Conservation (phyloP, 2,113 vertebrate species). For the Genyomyrus donnyi region DNA sequence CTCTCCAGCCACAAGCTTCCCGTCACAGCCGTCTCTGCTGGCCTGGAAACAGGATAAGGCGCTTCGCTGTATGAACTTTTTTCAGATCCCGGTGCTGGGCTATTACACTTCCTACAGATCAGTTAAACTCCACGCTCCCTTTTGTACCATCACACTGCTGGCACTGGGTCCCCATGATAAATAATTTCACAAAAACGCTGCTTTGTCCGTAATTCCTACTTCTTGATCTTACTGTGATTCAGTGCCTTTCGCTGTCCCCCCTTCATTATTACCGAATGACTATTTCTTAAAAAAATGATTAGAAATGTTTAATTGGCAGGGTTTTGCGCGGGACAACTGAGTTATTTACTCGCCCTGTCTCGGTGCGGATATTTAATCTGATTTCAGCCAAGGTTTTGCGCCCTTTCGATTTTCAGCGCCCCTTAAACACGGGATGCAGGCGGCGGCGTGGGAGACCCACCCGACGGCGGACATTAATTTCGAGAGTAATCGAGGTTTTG, state of each 20-base stretch:
- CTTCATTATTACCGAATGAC: neutral
- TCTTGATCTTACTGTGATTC: neutral
- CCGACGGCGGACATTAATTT: neutral
- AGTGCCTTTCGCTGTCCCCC: neutral
- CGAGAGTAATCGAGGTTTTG: neutral
- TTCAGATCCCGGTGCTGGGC: neutral
- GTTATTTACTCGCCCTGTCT: neutral
- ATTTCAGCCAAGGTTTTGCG: neutral
- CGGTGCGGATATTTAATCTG: neutral
- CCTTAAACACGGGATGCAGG: neutral
- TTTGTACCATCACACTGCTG: neutral
- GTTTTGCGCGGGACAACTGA: neutral
- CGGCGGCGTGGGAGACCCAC: neutral
- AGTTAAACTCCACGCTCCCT: neutral
- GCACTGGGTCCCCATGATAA: neutral
- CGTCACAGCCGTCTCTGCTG: constrained; percentile 24
- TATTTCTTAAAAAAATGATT: neutral
- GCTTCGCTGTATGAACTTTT: neutral
- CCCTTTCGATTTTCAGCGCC: neutral
- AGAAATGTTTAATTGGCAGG: neutral
- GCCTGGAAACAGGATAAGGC: constrained; percentile 27
- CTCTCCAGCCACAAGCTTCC: constrained; percentile 27
- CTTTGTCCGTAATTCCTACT: neutral
- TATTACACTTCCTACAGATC: neutral
- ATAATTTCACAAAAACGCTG: neutral